Percentiles rank a stretch among this genome's conserved stretches.
Conservation (phyloP, 2,113 vertebrate genomes). For the Holacanthus passer region DNA sequence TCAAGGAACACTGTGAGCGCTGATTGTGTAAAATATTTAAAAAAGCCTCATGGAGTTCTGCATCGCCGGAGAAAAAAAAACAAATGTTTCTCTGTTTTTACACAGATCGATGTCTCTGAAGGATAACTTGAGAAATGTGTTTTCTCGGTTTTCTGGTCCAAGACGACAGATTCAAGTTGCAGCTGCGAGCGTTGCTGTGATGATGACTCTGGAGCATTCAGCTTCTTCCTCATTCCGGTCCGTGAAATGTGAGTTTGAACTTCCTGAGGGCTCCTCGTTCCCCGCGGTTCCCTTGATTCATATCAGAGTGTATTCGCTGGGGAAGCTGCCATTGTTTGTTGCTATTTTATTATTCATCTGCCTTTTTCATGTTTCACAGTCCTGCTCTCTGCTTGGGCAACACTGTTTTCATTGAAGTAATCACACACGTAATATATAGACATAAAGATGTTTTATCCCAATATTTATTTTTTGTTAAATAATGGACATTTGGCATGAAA, state of each 20-base stretch:
- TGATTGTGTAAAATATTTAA: conserved; percentile 56
- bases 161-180: conserved; percentile 48
- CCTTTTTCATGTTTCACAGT: conserved; percentile 21
- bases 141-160: conserved; percentile 32
- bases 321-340: conserved; percentile 35
- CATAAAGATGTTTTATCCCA: not conserved
- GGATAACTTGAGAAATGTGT: not conserved
- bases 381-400: not conserved
- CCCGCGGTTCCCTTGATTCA: conserved; percentile 47
- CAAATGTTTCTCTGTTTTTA: conserved; percentile 44
- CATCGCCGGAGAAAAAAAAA: conserved; percentile 29
- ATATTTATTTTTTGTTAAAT: conserved; percentile 61
- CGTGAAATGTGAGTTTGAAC: conserved; percentile 50
- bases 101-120: conserved; percentile 39
- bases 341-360: conserved; percentile 38
- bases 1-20: conserved; percentile 3
- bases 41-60: conserved; percentile 27
- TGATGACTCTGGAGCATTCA: conserved; percentile 30
- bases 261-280: conserved; percentile 43
- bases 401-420: not conserved
- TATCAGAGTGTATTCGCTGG: conserved; percentile 14
- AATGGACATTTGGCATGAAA: conserved; percentile 51
- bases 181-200: conserved; percentile 40
- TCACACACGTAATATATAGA: not conserved
- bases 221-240: conserved; percentile 27